Conservation (phyloP, 2,113 vertebrate genomes). For the Rhabdomys dilectus region DNA sequence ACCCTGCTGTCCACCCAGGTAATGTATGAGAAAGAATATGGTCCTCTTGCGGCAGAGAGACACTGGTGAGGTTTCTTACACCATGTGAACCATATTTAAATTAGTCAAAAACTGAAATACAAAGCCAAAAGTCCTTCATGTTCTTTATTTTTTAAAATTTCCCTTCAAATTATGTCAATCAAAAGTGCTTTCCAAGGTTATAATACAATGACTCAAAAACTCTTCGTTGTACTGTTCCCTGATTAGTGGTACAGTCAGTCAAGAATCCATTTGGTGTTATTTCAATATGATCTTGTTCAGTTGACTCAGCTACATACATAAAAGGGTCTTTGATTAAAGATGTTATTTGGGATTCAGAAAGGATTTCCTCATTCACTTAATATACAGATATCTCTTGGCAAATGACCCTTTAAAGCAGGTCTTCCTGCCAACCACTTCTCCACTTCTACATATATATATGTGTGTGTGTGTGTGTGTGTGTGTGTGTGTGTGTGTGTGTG, state of each 20-base stretch:
- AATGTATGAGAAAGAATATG: neutral
- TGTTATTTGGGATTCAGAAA: slow-evolving; percentile 54
- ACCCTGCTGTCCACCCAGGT: neutral
- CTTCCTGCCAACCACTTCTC: neutral
- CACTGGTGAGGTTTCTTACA: neutral
- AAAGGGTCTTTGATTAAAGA: slow-evolving; percentile 62
- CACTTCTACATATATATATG: no score
- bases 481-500: no score
- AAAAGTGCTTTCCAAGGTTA: slow-evolving; percentile 66
- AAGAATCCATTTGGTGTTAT: slow-evolving; percentile 58
- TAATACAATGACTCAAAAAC: slow-evolving; percentile 48
- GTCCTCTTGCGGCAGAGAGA: neutral
- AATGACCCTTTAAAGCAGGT: neutral
- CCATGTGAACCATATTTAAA: neutral
- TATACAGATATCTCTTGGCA: slow-evolving; percentile 26
- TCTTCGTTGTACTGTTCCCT: slow-evolving; percentile 42
- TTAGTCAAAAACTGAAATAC: neutral
- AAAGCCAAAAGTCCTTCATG: slow-evolving; percentile 49
- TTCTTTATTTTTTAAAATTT: neutral
- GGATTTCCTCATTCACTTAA: slow-evolving; percentile 30
- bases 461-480: no score
- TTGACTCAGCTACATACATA: slow-evolving; percentile 63
- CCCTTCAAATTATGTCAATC: slow-evolving; percentile 53
- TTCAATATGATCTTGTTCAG: slow-evolving; percentile 43
- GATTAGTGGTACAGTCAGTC: slow-evolving; percentile 60